Base-by-base conservation (phyloP, 1,140 invertebrate genomes). In the Tetragonula clypearis region DNA sequence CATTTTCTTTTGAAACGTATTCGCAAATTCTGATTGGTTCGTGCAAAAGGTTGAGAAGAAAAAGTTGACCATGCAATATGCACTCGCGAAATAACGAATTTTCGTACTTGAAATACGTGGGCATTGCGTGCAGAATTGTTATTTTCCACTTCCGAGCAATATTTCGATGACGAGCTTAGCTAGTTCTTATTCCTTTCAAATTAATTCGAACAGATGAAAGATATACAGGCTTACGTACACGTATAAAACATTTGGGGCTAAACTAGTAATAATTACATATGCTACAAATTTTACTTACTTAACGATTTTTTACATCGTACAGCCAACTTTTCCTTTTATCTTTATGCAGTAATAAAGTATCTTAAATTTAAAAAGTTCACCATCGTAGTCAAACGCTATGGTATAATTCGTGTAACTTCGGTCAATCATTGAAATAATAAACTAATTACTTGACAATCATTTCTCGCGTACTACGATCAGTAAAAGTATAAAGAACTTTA, bases 11-110 rank as follows among this genome's bases (percentile, higher is more conserved):
- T 85, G 86, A 77, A 86, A 83, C 84, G 88, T 85, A 88, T 89
- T 92, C 91, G 90, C 93, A 90, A 92, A 93, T 93, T 90, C 93
- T 94, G 92, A 94, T 94, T 95, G 94, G 94, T 87, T 92, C 89
- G 86, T 91, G 92, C 91, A 87, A 93, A 92, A 92, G 86, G 90
- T 80, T 87, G 87, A 87, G 80, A 84, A 90, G 88, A 90, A 90
- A 87, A 90, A 90, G 86, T 86, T 87, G 79, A 85, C 89, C 85
- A 86, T 89, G 84, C 78, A 85, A 35, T 81, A 85, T 92, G 90
- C 91, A 92, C 90, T 92, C 89, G 87, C 71, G 66, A 76, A 87
- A 85, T 82, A 83, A 88, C 85, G 89, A 90, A 90, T 84, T 88
- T 49, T 89, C 85, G 85, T 41, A 69, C 21, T 76, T 49, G 30